Evolutionary conservation across 2,797 vertebrate species (phyloP).

Genomic region (Lagodon rhomboides): DNA sequence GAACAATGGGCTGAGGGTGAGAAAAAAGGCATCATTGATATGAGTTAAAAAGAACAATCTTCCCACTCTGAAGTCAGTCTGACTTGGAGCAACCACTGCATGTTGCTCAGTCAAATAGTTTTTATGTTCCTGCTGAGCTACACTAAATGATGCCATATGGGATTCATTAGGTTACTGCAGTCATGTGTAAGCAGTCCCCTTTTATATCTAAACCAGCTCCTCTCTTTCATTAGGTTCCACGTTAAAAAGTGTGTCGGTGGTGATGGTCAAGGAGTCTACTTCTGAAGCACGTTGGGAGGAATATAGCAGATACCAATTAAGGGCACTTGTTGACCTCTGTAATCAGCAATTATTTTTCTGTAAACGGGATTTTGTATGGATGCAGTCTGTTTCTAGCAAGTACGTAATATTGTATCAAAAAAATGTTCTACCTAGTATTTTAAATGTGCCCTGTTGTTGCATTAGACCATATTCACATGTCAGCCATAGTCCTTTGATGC

Average conservation of each 20-base stretch:
- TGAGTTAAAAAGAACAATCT: background rate
- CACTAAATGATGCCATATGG: slow-evolving; percentile 42
- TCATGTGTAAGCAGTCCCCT: slow-evolving; percentile 16
- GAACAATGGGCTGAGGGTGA: slow-evolving; percentile 26
- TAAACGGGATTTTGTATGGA: background rate
- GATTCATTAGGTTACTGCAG: slow-evolving; percentile 39
- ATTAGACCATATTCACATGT: background rate
- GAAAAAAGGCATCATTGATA: background rate
- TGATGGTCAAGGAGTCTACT: slow-evolving; percentile 9
- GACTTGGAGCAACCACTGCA: background rate
- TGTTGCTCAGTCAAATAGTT: background rate
- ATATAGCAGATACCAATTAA: background rate
- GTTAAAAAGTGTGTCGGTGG: slow-evolving; percentile 1
- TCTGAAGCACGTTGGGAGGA: slow-evolving; percentile 3
- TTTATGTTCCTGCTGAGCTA: slow-evolving; percentile 27
- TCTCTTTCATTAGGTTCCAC: slow-evolving; percentile 31
- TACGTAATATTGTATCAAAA: background rate
- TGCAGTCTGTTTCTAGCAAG: background rate
- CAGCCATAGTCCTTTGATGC: no score
- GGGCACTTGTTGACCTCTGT: background rate
- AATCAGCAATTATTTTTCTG: background rate
- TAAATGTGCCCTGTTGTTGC: background rate
- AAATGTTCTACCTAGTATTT: background rate
- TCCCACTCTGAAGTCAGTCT: background rate
- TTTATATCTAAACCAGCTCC: slow-evolving; percentile 33